Evolutionary conservation across 2,797 vertebrate species (phyloP), one percentile per base, ranked within the genome.

Genomic region (Danio aesculapii): DNA sequence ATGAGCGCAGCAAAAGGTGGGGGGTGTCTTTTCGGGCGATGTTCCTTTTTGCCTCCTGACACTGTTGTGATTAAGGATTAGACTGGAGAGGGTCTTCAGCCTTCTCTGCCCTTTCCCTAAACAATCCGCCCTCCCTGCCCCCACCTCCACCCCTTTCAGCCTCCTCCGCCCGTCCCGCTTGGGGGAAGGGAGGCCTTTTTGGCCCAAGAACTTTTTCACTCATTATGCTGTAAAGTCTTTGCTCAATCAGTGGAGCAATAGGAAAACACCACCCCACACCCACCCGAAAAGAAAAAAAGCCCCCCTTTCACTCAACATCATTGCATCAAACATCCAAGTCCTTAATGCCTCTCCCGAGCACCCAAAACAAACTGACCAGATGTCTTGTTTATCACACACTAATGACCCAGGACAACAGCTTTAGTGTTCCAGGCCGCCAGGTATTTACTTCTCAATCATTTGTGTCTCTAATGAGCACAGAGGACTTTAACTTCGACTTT

Each of bases 11-110:
- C 8, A 52, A 59, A 57, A 44, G 30, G 59, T 75, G 70, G 41
- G 72, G 74, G 75, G 77, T 70, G 77, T 70, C 63, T 71, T 72
- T 84, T 72, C 19, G 49, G 66, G 53, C 61, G 30, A 72, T 80
- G 81, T 81, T 87, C 79, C 84, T 81, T 81, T 86, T 66, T 71
- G 81, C 83, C 83, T 84, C 85, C 82, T 87, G 84, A 85, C 87
- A 85, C 82, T 87, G 86, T 87, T 89, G 84, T 87, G 88, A 89
- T 88, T 87, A 82, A 84, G 85, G 85, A 87, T 88, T 89, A 87
- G 75, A 84, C 67, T 73, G 43, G 79, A 76, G 75, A 83, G 68
- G 69, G 75, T 75, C 73, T 86, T 85, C 81, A 74, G 75, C 85
- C 77, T 85, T 82, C 82, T 83, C 75, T 63, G 80, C 75, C 77